Evolutionary conservation across 2,113 vertebrate genomes (phyloP).

Genomic region (Pipra filicauda): DNA sequence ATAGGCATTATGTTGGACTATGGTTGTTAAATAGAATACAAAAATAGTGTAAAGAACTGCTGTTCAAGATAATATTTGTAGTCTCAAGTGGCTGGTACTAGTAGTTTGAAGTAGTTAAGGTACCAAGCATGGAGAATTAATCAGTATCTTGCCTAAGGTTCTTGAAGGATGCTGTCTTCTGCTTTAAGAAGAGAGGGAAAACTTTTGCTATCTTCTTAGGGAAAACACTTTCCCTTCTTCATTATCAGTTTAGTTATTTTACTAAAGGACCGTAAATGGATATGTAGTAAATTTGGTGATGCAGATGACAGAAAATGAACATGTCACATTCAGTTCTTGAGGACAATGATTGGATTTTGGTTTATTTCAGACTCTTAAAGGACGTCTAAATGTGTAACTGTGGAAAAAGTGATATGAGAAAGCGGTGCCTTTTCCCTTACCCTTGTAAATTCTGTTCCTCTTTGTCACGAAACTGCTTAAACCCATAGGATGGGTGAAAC

Average conservation of each 20-base stretch:
- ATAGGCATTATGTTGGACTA: neutral
- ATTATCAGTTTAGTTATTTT: neutral
- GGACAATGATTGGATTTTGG: neutral
- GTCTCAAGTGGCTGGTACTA: neutral
- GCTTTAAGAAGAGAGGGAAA: neutral
- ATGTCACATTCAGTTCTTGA: neutral
- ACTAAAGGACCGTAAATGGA: neutral
- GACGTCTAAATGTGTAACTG: neutral
- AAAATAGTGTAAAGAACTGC: neutral
- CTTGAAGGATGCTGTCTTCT: neutral
- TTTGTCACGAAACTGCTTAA: neutral
- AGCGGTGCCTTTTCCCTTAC: neutral
- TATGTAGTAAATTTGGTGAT: neutral
- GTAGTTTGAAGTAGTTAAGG: neutral
- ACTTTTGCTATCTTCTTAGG: neutral
- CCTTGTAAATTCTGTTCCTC: neutral
- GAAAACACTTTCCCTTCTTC: neutral
- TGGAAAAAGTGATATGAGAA: neutral
- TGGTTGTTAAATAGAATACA: neutral
- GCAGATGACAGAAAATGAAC: neutral
- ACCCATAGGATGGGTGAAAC: neutral
- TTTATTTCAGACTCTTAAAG: neutral
- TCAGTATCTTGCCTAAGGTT: neutral
- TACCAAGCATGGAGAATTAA: neutral
- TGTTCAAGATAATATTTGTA: neutral